A percentile compares a stretch with the other conserved stretches of the same genome.
These are phyloP conservation scores for Percina caprodes DNA, from an alignment of 2,113 vertebrate species.

Conservation along the genomic window DNA sequence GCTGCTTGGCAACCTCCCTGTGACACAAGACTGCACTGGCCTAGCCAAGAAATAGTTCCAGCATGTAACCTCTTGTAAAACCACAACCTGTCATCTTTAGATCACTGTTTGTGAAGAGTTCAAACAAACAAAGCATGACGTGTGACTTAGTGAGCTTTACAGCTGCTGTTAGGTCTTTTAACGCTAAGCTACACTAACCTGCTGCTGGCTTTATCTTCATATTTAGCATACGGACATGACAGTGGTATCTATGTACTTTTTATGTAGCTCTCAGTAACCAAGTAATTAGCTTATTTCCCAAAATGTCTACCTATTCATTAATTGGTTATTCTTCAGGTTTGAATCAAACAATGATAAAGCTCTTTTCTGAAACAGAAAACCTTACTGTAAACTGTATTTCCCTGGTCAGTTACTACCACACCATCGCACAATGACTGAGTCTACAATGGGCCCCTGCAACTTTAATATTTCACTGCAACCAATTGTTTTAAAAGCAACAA, in stretches of 20 bases:
- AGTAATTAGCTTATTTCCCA: neutral
- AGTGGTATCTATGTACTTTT: neutral
- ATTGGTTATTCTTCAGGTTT: neutral
- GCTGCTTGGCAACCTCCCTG: conserved; percentile 9
- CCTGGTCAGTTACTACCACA: conserved; percentile 32
- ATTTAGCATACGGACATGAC: neutral
- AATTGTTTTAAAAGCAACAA: conserved; percentile 63
- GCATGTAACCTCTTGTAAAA: neutral
- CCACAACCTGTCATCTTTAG: conserved; percentile 16
- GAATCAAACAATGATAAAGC: conserved; percentile 3
- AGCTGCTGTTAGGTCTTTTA: neutral
- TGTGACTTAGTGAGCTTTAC: neutral
- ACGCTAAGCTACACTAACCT: neutral
- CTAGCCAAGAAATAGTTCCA: conserved; percentile 3
- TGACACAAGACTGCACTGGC: conserved; percentile 1
- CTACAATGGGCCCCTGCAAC: conserved; percentile 20
- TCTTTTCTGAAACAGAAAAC: neutral
- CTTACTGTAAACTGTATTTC: conserved; percentile 23
- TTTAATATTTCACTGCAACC: conserved; percentile 41
- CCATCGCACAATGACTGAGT: conserved; percentile 22
- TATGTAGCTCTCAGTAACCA: neutral
- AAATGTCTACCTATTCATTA: neutral
- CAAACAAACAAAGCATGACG: neutral
- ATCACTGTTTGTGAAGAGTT: conserved; percentile 4
- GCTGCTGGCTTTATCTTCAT: neutral